phyloP scores from a whole-genome alignment of 2,113 vertebrate genomes.

The Bubo blakistoni region DNA sequence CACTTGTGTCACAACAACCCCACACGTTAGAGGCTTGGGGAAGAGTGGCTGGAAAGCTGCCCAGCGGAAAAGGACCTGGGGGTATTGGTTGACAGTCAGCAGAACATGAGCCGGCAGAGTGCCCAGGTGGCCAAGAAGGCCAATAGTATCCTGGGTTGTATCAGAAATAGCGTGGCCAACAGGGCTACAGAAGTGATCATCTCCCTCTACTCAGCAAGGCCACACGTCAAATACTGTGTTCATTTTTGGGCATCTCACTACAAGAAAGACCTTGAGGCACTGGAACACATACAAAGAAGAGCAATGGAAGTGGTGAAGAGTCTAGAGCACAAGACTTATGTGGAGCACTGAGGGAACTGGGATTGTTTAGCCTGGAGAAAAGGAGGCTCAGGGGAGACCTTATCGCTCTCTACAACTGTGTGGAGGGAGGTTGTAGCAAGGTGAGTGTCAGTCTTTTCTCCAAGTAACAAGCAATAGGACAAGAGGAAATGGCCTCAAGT shows the following conservation, averaged over 20 bases:
- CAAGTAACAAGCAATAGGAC: accelerated
- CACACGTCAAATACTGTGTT: accelerated
- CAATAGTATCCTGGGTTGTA: background rate
- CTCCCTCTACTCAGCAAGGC: background rate
- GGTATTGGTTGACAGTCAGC: accelerated
- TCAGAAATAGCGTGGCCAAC: background rate
- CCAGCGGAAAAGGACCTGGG: background rate
- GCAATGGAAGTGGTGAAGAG: background rate
- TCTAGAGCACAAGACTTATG: background rate
- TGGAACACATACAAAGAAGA: background rate
- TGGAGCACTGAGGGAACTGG: background rate
- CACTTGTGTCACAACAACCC: too few species aligned
- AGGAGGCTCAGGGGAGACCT: background rate
- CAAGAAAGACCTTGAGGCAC: background rate
- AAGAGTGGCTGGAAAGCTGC: background rate
- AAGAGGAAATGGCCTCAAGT: background rate
- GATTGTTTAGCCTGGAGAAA: background rate
- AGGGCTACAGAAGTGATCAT: background rate
- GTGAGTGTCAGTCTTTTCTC: background rate
- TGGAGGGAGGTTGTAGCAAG: background rate
- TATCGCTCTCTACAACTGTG: background rate
- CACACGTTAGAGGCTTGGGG: background rate
- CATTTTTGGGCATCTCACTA: background rate
- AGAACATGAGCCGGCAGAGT: background rate
- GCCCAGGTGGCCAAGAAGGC: background rate